Conservation (phyloP, 2,888 invertebrate species). For the Macrosiphum euphorbiae region DNA sequence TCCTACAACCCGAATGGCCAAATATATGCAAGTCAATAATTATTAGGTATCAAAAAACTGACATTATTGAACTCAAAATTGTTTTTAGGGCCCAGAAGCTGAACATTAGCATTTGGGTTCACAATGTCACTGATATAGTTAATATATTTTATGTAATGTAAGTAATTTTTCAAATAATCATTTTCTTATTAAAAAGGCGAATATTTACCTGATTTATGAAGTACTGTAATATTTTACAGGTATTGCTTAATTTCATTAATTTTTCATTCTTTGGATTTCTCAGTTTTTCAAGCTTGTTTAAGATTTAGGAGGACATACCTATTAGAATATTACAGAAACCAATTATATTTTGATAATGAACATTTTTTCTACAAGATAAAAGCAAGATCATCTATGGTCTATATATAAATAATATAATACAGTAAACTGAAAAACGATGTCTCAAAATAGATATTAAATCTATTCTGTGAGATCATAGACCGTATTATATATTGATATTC, state of each 20-base stretch:
- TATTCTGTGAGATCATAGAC: background rate
- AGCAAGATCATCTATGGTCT: background rate
- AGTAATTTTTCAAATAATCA: background rate
- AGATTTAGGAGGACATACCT: too few relatives aligned
- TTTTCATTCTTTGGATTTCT: background rate
- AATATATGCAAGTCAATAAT: too few relatives aligned
- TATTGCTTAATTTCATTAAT: background rate
- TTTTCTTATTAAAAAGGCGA: background rate
- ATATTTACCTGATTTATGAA: background rate
- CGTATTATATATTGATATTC: background rate
- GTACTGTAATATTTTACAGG: background rate
- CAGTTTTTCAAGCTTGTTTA: background rate
- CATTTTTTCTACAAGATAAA: background rate
- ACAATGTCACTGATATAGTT: background rate
- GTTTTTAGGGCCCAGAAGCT: background rate
- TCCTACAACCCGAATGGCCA: too few relatives aligned
- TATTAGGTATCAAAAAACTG: too few relatives aligned
- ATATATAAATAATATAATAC: too few relatives aligned
- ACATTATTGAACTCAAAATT: background rate
- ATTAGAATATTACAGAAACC: too few relatives aligned
- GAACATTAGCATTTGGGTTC: background rate
- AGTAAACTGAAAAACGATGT: background rate
- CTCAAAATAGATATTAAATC: background rate
- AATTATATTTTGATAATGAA: background rate
- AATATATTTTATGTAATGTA: too few relatives aligned